Evolutionary conservation across 1,140 invertebrate species (phyloP), one percentile per base, ranked within the genome.

Genomic region (Drosophila funebris): DNA sequence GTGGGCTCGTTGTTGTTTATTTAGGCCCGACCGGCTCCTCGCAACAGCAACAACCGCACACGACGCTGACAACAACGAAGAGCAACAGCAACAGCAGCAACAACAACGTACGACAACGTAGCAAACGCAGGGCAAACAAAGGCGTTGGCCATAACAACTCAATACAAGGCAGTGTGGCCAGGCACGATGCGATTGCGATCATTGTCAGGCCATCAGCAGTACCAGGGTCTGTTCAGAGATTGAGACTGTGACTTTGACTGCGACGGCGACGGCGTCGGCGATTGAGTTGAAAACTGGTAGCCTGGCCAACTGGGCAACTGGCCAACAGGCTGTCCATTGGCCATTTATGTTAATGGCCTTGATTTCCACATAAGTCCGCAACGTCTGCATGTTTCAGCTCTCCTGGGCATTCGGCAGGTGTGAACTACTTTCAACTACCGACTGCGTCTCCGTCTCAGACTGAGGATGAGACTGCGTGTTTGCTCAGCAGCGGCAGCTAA

Each of bases 131-230:
- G 81, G 74, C 78, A 85, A 85, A 85, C 81, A 85, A 85, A 85
- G 81, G 81, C 81, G 81, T 85, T 85, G 81, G 81, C 81, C 82
- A 85, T 85, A 85, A 85, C 81, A 85, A 85, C 82, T 85, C 82
- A 85, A 85, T 85, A 85, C 78, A 82, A 68, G 71, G 48, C 60
- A 13, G 33, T 24, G 57, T 24, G 27, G 36, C 48, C 60, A 66
- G 66, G 31, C 52, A 56, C 54, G 50, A 41, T 72, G 69, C 62
- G 69, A 72, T 67, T 61, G 48, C 44, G 58, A 73, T 62, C 56
- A 43, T 33, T 36, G 43, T 39, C 60, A 62, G 60, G 29, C 43
- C 57, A 60, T 37, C 44, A 37, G n/a, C 44, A 31, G 41, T 20
- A 5, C 18, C 24, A 46, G 31, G 53, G 44, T 52, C 29, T 20